A percentile compares a stretch with the other conserved stretches of the same genome.
These are phyloP conservation scores for Microhierax caerulescens DNA, from an alignment of 2,797 vertebrate species.

Conservation along the genomic window DNA sequence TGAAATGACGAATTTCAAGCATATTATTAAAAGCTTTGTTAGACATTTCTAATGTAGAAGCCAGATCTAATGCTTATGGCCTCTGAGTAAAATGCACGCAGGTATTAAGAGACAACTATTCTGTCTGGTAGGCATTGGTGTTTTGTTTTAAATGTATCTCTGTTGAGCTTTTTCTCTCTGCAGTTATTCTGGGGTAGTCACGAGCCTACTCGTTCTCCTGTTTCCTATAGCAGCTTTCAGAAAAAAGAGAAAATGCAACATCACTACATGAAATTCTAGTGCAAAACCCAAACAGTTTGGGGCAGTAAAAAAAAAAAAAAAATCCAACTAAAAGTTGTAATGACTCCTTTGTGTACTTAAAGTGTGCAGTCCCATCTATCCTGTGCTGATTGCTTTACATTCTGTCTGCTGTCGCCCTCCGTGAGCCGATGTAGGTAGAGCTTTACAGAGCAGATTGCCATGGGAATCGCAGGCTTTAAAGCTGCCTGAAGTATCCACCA, in stretches of 20 bases:
- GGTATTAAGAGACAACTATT: background rate
- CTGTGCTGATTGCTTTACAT: background rate
- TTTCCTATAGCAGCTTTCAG: background rate
- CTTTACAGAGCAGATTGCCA: background rate
- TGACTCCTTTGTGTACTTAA: background rate
- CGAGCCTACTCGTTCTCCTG: background rate
- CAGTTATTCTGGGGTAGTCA: background rate
- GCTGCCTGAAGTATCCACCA: background rate
- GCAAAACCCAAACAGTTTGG: background rate
- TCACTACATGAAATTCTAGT: accelerated
- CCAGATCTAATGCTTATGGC: background rate
- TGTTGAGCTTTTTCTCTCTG: background rate
- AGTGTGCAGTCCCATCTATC: too few species aligned
- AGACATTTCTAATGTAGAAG: background rate
- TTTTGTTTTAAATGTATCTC: background rate
- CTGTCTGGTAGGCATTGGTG: background rate
- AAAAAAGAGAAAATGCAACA: background rate
- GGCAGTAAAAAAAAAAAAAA: background rate
- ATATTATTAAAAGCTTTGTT: background rate
- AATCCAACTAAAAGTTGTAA: background rate
- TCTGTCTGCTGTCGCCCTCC: background rate
- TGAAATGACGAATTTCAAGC: background rate
- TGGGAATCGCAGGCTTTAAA: background rate
- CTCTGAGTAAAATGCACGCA: accelerated
- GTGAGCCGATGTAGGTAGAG: background rate